Evolutionary conservation across 1,140 invertebrate species (phyloP), one percentile per base, ranked within the genome.

Genomic region (Scaptomyza montana): DNA sequence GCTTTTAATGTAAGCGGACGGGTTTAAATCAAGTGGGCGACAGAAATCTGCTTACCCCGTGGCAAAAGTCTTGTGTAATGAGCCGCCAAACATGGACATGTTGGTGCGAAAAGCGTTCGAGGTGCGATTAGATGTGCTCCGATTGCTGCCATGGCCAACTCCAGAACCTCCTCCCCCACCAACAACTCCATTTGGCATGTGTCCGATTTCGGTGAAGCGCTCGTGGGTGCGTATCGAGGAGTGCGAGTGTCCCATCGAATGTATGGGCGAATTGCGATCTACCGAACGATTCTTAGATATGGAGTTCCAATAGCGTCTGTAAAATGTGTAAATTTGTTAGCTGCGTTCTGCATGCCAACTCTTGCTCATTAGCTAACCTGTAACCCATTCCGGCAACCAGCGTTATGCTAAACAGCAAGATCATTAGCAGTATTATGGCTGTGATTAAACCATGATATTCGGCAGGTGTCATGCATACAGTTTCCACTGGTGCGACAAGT

Each of bases 361-460:
- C 13, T 3, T 21, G 39, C 21, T 43, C 39, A n/a, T 43, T 9
- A 25, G 36, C 65, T 54, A 46, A 95, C 95, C 94, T 94, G 90
- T 96, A 96, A 66, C 94, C 95, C 56, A 95, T 92, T 73, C 95
- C 94, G 3, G 95, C 93, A 6, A 95, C 91, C 12, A 95, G 78
- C 8, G 95, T 94, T 10, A 95, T 93, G 12, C 93, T 94, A 30
- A 96, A 92, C 9, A 97, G 92, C 19, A 96, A 91, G n/a, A 95
- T 93, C 25, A 95, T 93, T 5, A 96, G 92, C 9, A 95, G 93
- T 33, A 96, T 94, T 3, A 97, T 93, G 0, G 95, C 94, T n/a
- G 94, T 94, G 45, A 97, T 93, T 6, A 97, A 92, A 3, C 95
- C 95, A 80, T 97, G 96, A 90, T 97, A 97, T 90, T 96, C 95